A percentile compares a stretch with the other conserved stretches of the same genome.
These are phyloP conservation scores for Thecocarcelia acutangulata DNA, from an alignment of 2,888 invertebrate genomes.

Conservation along the genomic window DNA sequence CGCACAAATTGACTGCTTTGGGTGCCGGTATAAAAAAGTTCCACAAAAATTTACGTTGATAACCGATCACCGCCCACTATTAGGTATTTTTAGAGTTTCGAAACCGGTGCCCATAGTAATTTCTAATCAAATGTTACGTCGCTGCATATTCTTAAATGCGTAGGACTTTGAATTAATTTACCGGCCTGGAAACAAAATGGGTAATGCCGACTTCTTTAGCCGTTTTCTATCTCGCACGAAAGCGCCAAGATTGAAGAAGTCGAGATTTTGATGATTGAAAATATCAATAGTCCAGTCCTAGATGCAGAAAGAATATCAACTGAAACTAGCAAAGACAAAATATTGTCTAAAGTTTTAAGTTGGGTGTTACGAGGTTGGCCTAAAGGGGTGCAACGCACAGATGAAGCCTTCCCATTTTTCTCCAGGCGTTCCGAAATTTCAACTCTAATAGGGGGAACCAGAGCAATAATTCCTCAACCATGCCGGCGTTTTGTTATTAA, in stretches of 20 bases:
- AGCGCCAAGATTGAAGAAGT: too few species aligned
- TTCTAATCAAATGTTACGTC: slow-evolving; percentile 54
- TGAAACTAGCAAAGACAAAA: not conserved
- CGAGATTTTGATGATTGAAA: not conserved
- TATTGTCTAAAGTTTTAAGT: not conserved
- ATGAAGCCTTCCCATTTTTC: not conserved
- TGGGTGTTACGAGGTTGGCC: slow-evolving; percentile 5
- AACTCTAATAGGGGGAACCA: not conserved
- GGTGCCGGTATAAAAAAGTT: slow-evolving; percentile 62
- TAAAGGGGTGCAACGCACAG: not conserved
- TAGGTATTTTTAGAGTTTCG: slow-evolving; percentile 53
- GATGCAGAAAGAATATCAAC: not conserved
- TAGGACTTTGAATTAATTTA: not conserved
- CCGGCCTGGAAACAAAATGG: not conserved
- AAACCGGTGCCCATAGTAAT: slow-evolving; percentile 54
- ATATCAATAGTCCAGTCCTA: too few species aligned
- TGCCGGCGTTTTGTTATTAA: not conserved
- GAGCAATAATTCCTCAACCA: not conserved
- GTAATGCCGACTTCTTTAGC: not conserved
- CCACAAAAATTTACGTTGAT: slow-evolving; percentile 55
- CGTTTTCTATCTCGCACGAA: too few species aligned
- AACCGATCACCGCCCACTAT: slow-evolving; percentile 48
- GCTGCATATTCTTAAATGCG: slow-evolving; percentile 19
- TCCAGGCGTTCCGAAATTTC: not conserved
- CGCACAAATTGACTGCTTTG: slow-evolving; percentile 50